Conservation (phyloP, 1,140 invertebrate species). For the Drepana arcuata region DNA sequence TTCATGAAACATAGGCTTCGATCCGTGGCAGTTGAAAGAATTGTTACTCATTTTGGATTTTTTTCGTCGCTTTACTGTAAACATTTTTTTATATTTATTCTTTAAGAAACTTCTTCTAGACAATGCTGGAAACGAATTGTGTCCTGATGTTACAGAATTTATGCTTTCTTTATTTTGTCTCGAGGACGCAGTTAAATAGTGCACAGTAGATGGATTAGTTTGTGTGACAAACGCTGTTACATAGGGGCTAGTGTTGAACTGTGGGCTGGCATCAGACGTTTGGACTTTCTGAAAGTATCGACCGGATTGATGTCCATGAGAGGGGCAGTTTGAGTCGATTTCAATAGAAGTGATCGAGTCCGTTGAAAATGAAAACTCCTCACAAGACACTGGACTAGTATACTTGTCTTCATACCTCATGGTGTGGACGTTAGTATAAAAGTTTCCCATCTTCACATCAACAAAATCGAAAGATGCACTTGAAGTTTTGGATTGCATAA, state of each 20-base stretch:
- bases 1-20: too few relatives aligned
- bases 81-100: slow-evolving; percentile 34
- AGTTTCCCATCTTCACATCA: slow-evolving; percentile 23
- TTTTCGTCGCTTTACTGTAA: slow-evolving; percentile 26
- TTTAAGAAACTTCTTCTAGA: slow-evolving; percentile 26
- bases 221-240: too few relatives aligned
- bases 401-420: slow-evolving; percentile 42
- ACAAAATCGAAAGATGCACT: slow-evolving; percentile 27
- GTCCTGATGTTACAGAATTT: slow-evolving; percentile 1
- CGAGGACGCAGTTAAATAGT: background rate
- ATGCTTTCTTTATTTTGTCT: slow-evolving; percentile 8
- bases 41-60: slow-evolving; percentile 14
- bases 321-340: slow-evolving; percentile 28
- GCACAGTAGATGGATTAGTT: too few relatives aligned
- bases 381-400: slow-evolving; percentile 27
- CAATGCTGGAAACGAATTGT: slow-evolving; percentile 13
- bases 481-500: slow-evolving; percentile 23
- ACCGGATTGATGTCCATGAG: slow-evolving; percentile 21
- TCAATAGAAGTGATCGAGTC: slow-evolving; percentile 30
- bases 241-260: too few relatives aligned
- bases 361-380: slow-evolving; percentile 25
- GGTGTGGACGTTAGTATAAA: slow-evolving; percentile 27
- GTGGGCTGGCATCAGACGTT: too few relatives aligned
- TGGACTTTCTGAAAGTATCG: too few relatives aligned
- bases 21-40: too few relatives aligned